Base-by-base conservation (phyloP, 2,888 invertebrate species). In the Euplagia quadripunctaria region DNA sequence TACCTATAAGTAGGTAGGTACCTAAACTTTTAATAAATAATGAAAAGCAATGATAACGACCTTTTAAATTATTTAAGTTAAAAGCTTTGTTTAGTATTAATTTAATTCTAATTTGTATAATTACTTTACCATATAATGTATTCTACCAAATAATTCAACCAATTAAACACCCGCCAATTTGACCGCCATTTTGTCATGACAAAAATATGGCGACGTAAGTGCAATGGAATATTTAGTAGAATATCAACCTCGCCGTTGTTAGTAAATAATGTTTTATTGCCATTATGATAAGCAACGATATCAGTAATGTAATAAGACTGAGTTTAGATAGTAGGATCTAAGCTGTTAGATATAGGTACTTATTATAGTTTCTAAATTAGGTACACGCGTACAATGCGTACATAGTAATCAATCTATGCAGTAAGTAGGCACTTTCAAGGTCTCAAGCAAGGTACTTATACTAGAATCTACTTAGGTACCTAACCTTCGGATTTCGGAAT, bases 231-330 rank as follows among this genome's bases (percentile, higher is more conserved):
- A 31, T 31, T 66, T 31, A 51, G 4, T 61, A 61, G 9, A 66
- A 17, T 66, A 49, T 31, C 65, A 20, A 65, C 8, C 17, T 51
- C 16, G 16, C 14, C 20, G 31, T 61, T 31, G 14, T 31, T 31
- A 7, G 14, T 14, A 6, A 14, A 41, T 66, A 49, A 14, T 52
- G 16, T 31, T 64, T 66, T 72, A 73, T 78, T 61, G 68, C 63
- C 17, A 61, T 72, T 82, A 71, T 80, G 75, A 75, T 75, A 80
- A 75, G 64, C 41, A 69, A 73, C 75, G 75, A 76, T 82, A 72
- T 73, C 76, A 76, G 52, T 68, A 68, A 61, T 43, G 71, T 75
- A 65, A 83, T 82, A 88, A 90, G 90, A 90, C 90, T 90, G 90
- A 90, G 75, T 83, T 82, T 83, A 82, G 78, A 78, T 78, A 79